Evolutionary conservation across 30 jellyfish, hydroid and myxozoan species (phyloP).

Genomic region (Nemopilema nomurai): DNA sequence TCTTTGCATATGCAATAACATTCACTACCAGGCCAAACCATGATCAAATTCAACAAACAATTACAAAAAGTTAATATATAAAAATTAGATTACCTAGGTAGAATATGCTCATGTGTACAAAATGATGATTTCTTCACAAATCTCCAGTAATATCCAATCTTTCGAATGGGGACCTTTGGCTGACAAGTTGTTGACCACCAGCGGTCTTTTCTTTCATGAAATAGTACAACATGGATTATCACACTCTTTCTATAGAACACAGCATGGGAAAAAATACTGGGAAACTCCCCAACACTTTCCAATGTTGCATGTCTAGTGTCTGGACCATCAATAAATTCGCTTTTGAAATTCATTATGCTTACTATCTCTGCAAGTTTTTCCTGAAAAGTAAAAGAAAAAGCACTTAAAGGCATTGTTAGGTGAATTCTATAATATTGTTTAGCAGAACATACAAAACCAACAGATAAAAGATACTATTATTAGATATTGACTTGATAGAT

Average conservation of each 20-base stretch:
- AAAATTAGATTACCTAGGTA: slow-evolving; percentile 9
- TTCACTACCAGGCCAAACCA: neutral
- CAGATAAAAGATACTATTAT: too few species aligned
- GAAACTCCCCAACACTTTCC: neutral
- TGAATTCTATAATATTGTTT: too few species aligned
- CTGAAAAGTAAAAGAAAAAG: neutral
- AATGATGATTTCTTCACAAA: neutral
- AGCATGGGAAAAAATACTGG: slow-evolving; percentile 15
- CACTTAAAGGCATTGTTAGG: too few species aligned
- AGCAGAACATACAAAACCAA: too few species aligned
- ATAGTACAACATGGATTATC: slow-evolving; percentile 18
- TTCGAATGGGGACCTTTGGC: neutral
- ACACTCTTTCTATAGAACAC: neutral
- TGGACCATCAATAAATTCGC: slow-evolving; percentile 8
- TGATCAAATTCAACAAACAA: neutral
- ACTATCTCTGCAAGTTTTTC: slow-evolving; percentile 12
- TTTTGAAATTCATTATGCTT: slow-evolving; percentile 24
- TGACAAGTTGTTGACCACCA: slow-evolving; percentile 62
- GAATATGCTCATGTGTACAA: slow-evolving; percentile 34
- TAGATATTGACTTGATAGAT: too few species aligned
- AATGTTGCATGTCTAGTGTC: slow-evolving; percentile 35
- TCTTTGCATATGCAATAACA: neutral
- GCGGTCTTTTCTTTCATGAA: slow-evolving; percentile 9
- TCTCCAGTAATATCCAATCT: neutral
- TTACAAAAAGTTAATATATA: too few species aligned